Evolutionary conservation across 1,140 invertebrate genomes (phyloP).

Genomic region (Papilio helenus): DNA sequence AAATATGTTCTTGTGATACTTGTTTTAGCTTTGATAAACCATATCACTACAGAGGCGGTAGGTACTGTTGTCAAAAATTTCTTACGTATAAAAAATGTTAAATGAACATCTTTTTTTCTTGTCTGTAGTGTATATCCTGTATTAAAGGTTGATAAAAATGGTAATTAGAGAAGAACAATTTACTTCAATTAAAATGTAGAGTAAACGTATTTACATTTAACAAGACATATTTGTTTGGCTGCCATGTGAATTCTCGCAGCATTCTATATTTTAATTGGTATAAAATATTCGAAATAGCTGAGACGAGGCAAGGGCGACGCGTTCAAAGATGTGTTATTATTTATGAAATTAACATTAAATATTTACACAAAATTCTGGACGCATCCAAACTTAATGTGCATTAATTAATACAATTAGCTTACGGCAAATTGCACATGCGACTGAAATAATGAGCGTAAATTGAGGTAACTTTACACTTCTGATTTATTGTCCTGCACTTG

Average conservation of each 20-base stretch:
- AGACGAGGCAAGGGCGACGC: not conserved
- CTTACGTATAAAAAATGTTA: too few species aligned
- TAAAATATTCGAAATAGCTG: constrained; percentile 22
- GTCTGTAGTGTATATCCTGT: too few species aligned
- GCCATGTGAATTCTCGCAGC: constrained; percentile 7
- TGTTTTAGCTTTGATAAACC: too few species aligned
- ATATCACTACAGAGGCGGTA: too few species aligned
- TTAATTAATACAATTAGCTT: constrained; percentile 82
- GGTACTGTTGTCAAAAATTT: too few species aligned
- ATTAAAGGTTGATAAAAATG: too few species aligned
- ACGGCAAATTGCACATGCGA: constrained; percentile 79
- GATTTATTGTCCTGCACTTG: constrained; percentile 81
- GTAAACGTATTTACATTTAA: constrained; percentile 16
- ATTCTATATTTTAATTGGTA: constrained; percentile 26
- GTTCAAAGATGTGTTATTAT: constrained; percentile 47
- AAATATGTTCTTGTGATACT: not conserved
- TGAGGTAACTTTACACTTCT: constrained; percentile 81
- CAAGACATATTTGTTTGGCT: not conserved
- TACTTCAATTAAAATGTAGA: not conserved
- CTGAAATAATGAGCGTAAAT: constrained; percentile 81
- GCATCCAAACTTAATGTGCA: constrained; percentile 74
- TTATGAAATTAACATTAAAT: constrained; percentile 56
- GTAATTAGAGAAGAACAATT: not conserved
- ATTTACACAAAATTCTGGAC: constrained; percentile 55
- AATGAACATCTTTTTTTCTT: too few species aligned